phyloP scores from a whole-genome alignment of 2,797 vertebrate genomes.

The Enteromius anoplus region DNA sequence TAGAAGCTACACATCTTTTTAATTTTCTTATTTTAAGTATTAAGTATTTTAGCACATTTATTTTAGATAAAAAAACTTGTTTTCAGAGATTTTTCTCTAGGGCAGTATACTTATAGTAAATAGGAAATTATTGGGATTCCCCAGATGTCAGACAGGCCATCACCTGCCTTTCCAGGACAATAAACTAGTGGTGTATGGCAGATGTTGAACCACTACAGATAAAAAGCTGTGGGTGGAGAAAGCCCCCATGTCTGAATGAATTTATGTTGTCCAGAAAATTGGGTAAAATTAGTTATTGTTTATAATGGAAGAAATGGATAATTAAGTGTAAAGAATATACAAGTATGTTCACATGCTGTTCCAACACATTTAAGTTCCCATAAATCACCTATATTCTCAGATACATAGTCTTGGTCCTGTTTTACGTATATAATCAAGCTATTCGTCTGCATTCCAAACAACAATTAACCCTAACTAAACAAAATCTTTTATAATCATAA shows the following conservation, averaged over 20 bases:
- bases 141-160: slow-evolving; percentile 46
- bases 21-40: background rate
- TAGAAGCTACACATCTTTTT: background rate
- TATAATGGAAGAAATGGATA: background rate
- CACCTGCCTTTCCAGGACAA: slow-evolving; percentile 53
- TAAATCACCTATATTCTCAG: background rate
- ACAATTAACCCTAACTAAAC: background rate
- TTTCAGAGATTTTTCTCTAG: slow-evolving; percentile 2
- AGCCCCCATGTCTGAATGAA: slow-evolving; percentile 72
- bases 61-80: background rate
- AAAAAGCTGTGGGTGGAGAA: slow-evolving; percentile 20
- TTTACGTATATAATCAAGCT: background rate
- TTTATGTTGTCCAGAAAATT: slow-evolving; percentile 75
- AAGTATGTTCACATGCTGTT: background rate
- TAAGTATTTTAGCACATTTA: background rate
- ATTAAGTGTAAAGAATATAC: background rate
- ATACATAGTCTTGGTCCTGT: background rate
- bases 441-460: background rate
- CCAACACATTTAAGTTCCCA: too few species aligned
- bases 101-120: background rate
- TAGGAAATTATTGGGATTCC: slow-evolving; percentile 11
- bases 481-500: background rate
- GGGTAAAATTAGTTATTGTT: background rate
- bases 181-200: slow-evolving; percentile 44
- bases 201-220: background rate